These are phyloP conservation scores for Darwinula stevensoni DNA, from an alignment of 2,888 invertebrate species.

Conservation along the genomic window DNA sequence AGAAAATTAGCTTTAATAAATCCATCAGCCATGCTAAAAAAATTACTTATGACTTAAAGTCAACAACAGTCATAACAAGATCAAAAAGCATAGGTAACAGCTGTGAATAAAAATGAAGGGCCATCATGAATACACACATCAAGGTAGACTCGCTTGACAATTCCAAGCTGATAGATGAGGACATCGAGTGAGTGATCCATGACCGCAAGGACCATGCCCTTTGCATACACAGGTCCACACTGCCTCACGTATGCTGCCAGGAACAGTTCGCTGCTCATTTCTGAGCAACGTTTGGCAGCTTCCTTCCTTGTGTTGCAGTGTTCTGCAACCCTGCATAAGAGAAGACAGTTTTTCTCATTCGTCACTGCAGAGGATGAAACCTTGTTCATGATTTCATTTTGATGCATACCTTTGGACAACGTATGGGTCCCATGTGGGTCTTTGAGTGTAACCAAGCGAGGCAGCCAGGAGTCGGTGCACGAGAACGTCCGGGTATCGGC, in stretches of 20 bases:
- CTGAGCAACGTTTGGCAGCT: constrained; percentile 51
- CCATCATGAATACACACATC: constrained; percentile 25
- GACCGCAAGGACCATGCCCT: constrained; percentile 49
- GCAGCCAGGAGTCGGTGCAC: constrained; percentile 50
- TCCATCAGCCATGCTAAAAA: constrained; percentile 1
- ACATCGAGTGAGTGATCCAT: constrained; percentile 48
- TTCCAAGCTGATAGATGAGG: constrained; percentile 40
- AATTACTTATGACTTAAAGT: background rate
- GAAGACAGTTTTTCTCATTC: constrained; percentile 1
- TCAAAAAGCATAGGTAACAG: no score
- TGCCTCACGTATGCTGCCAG: constrained; percentile 38
- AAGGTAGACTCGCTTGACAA: constrained; percentile 34
- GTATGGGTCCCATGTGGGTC: no score
- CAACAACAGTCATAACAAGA: no score
- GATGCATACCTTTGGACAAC: no score
- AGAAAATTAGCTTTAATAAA: background rate
- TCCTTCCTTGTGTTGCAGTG: constrained; percentile 63
- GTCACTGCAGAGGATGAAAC: background rate
- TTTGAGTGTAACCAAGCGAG: no score
- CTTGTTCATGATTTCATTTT: no score
- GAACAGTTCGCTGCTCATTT: constrained; percentile 48
- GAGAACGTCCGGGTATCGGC: constrained; percentile 58
- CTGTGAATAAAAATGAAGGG: no score
- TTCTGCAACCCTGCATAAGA: constrained; percentile 23
- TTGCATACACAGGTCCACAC: constrained; percentile 29